These are phyloP conservation scores for Calyptommatus sinebrachiatus DNA, from an alignment of 2,113 vertebrate species.

Conservation along the genomic window DNA sequence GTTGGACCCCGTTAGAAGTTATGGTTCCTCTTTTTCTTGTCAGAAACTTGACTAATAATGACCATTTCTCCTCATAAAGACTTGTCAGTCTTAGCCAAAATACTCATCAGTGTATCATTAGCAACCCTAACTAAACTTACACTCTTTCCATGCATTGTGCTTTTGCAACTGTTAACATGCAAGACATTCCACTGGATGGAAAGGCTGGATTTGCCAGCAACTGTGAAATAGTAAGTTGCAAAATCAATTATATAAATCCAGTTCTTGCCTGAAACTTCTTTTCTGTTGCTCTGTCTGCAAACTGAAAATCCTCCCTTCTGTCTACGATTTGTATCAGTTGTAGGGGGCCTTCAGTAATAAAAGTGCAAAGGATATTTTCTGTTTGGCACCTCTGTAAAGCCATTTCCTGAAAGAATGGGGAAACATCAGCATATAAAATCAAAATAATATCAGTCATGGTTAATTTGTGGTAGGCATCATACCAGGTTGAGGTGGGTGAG, in stretches of 20 bases:
- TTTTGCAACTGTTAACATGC: not conserved
- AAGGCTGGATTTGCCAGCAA: not conserved
- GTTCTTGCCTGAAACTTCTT: constrained; percentile 10
- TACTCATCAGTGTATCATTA: not conserved
- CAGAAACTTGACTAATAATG: constrained; percentile 3
- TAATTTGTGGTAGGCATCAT: too few relatives aligned
- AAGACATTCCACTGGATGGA: not conserved
- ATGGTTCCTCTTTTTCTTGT: not conserved
- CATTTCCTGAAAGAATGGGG: constrained; percentile 1
- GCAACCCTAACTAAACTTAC: not conserved
- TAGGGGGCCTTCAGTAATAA: constrained; percentile 41
- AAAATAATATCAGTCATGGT: not conserved
- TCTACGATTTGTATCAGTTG: constrained; percentile 32
- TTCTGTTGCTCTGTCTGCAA: constrained; percentile 14
- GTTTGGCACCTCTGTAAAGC: rapidly evolving
- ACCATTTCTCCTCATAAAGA: not conserved
- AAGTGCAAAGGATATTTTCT: not conserved
- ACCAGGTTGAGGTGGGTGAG: too few relatives aligned
- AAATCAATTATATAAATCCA: not conserved
- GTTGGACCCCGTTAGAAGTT: not conserved
- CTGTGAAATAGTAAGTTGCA: not conserved
- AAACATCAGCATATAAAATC: not conserved
- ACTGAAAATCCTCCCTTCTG: constrained; percentile 2
- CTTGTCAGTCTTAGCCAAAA: not conserved
- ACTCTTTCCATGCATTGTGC: not conserved